Evolutionary conservation across 37 sponge, comb jelly and placozoan genomes (phyloP).

Genomic region (Crambe crambe): DNA sequence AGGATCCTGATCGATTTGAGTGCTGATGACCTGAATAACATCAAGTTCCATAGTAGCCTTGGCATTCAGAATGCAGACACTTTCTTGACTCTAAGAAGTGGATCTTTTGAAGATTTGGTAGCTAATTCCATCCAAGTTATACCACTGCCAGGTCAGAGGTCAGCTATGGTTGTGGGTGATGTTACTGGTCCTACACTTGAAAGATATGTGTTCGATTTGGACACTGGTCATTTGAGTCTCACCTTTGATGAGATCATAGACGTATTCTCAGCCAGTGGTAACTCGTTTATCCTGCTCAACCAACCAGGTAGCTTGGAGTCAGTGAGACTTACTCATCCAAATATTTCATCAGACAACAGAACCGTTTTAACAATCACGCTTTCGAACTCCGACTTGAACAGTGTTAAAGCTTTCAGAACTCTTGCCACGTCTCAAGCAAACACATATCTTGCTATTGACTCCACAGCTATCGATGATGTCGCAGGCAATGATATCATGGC

Average conservation of each 20-base stretch:
- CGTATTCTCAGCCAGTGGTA: constrained; percentile 28
- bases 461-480: constrained; percentile 55
- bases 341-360: constrained; percentile 19
- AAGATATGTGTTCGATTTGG: constrained; percentile 59
- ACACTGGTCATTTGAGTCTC: constrained; percentile 53
- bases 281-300: constrained; percentile 44
- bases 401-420: constrained; percentile 40
- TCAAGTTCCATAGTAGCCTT: constrained; percentile 40
- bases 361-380: constrained; percentile 51
- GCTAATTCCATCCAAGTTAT: constrained; percentile 41
- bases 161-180: constrained; percentile 34
- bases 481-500: constrained; percentile 30
- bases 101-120: constrained; percentile 55
- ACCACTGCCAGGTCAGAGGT: constrained; percentile 31
- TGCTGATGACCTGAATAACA: constrained; percentile 50
- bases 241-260: constrained; percentile 73
- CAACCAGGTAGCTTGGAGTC: constrained; percentile 41
- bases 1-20: constrained; percentile 44
- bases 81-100: constrained; percentile 34
- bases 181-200: constrained; percentile 49
- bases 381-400: constrained; percentile 50
- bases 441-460: constrained; percentile 59
- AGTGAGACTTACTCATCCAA: constrained; percentile 24
- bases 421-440: constrained; percentile 47
- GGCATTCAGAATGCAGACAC: constrained; percentile 41